phyloP scores from a whole-genome alignment of 2,113 vertebrate species.

The Pelvicachromis taeniatus region DNA sequence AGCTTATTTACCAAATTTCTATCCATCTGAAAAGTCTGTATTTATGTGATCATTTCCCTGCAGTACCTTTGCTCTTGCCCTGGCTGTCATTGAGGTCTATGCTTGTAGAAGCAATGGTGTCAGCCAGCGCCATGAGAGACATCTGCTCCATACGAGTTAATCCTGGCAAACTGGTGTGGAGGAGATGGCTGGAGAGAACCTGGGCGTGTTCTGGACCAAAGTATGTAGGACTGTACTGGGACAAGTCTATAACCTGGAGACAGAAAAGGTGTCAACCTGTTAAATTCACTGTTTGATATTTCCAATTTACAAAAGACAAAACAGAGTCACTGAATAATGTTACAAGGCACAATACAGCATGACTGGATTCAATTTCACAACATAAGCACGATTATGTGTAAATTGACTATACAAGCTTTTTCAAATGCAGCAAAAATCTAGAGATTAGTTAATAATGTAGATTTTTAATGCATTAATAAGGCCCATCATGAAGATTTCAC shows the following conservation, averaged over 20 bases:
- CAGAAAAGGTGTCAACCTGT: not conserved
- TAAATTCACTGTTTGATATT: not conserved
- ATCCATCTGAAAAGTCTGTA: not conserved
- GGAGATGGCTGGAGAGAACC: constrained; percentile 90
- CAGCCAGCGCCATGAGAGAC: constrained; percentile 94
- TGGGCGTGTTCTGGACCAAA: constrained; percentile 95
- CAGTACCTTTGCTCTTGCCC: constrained; percentile 84
- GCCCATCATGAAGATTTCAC: not conserved
- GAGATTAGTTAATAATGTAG: not conserved
- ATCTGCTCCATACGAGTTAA: constrained; percentile 95
- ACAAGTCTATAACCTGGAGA: constrained; percentile 83
- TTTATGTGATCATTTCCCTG: not conserved
- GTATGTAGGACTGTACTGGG: constrained; percentile 88
- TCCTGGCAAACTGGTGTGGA: constrained; percentile 93
- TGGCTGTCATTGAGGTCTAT: constrained; percentile 91
- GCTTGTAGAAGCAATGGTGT: constrained; percentile 94
- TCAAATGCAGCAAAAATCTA: not conserved
- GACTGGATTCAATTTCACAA: not conserved
- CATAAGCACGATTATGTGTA: not conserved
- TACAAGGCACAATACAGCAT: not conserved
- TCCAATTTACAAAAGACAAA: not conserved
- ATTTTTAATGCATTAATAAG: not conserved
- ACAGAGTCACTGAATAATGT: not conserved
- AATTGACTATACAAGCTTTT: not conserved
- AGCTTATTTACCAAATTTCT: not conserved